Evolutionary conservation across 2,797 vertebrate genomes (phyloP).

Genomic region (Clarias laeviceps): DNA sequence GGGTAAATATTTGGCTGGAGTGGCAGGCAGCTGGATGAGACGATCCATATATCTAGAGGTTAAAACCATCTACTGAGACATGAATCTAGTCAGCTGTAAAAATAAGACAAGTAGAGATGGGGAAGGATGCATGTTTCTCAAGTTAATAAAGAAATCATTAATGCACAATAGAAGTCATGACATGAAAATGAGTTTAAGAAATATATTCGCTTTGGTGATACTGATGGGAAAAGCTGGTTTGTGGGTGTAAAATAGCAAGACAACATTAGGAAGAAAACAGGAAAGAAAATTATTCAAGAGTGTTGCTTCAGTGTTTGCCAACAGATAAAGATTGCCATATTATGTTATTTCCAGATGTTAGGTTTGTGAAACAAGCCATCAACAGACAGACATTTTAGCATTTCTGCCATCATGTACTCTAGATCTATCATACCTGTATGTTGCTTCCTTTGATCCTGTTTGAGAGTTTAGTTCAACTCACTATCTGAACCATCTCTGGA

Average conservation of each 20-base stretch:
- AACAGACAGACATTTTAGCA: neutral
- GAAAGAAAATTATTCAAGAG: neutral
- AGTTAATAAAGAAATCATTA: neutral
- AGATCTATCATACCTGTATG: neutral
- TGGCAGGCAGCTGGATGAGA: conserved; percentile 68
- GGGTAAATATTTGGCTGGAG: conserved; percentile 76
- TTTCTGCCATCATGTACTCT: neutral
- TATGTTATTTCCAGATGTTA: neutral
- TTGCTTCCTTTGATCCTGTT: neutral
- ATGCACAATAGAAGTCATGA: neutral
- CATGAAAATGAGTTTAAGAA: neutral
- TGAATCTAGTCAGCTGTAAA: neutral
- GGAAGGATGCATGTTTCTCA: neutral
- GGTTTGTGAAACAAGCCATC: neutral
- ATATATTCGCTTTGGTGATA: neutral
- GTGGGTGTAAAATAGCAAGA: no score
- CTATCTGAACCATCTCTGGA: neutral
- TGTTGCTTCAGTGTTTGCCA: neutral
- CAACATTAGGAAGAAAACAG: neutral
- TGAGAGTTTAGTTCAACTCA: neutral
- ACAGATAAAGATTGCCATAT: neutral
- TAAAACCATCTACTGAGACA: neutral
- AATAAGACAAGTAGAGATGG: neutral
- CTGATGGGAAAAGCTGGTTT: neutral
- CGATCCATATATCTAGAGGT: conserved; percentile 44